Conservation (phyloP, 2,797 vertebrate species). For the Acridotheres tristis region DNA sequence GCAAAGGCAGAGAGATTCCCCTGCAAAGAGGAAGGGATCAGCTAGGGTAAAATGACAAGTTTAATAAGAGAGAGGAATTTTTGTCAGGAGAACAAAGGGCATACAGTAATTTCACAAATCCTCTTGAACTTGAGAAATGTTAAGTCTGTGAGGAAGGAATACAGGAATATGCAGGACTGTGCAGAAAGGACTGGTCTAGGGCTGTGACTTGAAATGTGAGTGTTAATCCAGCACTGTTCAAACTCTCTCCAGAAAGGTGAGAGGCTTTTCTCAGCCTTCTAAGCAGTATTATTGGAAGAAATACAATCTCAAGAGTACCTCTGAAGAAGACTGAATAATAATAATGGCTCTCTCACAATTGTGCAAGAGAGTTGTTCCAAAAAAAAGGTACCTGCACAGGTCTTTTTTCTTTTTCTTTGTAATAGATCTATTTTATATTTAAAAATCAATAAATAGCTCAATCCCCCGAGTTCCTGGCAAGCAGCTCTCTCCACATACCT, state of each 20-base stretch:
- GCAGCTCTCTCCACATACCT: constrained; percentile 29
- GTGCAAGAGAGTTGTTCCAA: not conserved
- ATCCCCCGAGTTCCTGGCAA: constrained; percentile 9
- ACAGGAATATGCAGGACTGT: not conserved
- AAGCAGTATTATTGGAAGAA: constrained; percentile 31
- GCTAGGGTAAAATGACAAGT: not conserved
- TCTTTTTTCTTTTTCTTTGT: constrained; percentile 48
- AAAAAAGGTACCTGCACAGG: not conserved
- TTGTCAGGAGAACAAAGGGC: not conserved
- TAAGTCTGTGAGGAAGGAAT: not conserved
- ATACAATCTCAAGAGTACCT: constrained; percentile 34
- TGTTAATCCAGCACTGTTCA: constrained; percentile 37
- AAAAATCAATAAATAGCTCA: constrained; percentile 52
- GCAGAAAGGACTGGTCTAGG: not conserved
- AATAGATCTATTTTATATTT: constrained; percentile 30
- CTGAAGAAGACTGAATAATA: not conserved
- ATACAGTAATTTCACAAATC: constrained; percentile 19
- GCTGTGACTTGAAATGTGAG: not conserved
- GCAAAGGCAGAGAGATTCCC: not conserved
- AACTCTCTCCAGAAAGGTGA: constrained; percentile 23
- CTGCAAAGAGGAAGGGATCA: not conserved
- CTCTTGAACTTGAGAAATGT: not conserved
- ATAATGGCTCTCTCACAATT: not conserved
- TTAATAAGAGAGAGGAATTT: not conserved
- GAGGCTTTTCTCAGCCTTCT: constrained; percentile 19